A percentile compares a stretch with the other conserved stretches of the same genome.
Evolutionary conservation across 1,140 invertebrate genomes (phyloP).

Genomic region (Contarinia nasturtii): DNA sequence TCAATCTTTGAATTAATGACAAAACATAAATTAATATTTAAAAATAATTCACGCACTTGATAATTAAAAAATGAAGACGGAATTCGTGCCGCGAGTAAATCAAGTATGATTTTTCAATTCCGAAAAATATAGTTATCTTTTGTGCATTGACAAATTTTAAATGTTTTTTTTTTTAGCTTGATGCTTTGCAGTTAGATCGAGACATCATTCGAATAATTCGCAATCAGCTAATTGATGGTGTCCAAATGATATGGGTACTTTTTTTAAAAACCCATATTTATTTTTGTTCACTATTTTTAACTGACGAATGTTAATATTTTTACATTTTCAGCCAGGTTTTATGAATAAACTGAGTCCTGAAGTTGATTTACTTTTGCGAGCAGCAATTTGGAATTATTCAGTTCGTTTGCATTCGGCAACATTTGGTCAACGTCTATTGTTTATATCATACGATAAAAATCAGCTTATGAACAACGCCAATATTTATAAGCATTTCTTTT

Average conservation of each 20-base stretch:
- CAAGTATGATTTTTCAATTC: slow-evolving; percentile 1
- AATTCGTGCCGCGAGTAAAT: slow-evolving; percentile 3
- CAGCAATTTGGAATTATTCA: slow-evolving; percentile 35
- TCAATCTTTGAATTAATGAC: too few relatives aligned
- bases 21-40: too few relatives aligned
- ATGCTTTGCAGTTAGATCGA: slow-evolving; percentile 32
- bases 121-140: too few relatives aligned
- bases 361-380: slow-evolving; percentile 32
- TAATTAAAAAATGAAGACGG: slow-evolving; percentile 1
- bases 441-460: slow-evolving; percentile 31
- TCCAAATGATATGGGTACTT: slow-evolving; percentile 31
- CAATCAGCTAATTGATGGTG: slow-evolving; percentile 27
- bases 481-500: slow-evolving; percentile 31
- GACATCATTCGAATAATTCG: slow-evolving; percentile 33
- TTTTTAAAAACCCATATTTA: neutral
- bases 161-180: slow-evolving; percentile 24
- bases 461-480: slow-evolving; percentile 25
- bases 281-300: neutral
- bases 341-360: slow-evolving; percentile 32
- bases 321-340: slow-evolving; percentile 24
- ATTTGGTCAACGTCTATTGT: slow-evolving; percentile 40
- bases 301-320: neutral
- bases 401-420: slow-evolving; percentile 29
- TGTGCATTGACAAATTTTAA: too few relatives aligned
- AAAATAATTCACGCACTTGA: too few relatives aligned